phyloP scores from a whole-genome alignment of 1,140 invertebrate species.

The Papilio polytes region DNA sequence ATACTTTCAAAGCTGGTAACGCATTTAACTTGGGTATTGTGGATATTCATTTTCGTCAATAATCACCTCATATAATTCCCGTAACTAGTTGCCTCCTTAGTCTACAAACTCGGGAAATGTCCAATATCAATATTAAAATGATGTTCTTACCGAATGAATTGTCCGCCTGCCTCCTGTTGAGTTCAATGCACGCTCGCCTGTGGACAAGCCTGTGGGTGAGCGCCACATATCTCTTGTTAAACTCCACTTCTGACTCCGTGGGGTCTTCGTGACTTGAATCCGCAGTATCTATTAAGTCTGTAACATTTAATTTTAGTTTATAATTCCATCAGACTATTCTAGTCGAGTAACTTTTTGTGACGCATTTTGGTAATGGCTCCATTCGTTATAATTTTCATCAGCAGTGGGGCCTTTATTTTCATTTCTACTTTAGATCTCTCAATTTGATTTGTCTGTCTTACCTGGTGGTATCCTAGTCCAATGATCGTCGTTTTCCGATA shows the following conservation, averaged over 20 bases:
- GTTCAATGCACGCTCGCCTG: conserved; percentile 95
- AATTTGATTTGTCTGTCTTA: conserved; percentile 40
- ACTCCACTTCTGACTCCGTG: conserved; percentile 94
- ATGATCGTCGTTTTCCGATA: conserved; percentile 72
- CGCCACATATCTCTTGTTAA: conserved; percentile 93
- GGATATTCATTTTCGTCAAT: not conserved
- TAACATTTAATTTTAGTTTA: not conserved
- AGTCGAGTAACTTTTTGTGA: too few relatives aligned
- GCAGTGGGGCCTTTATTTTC: too few relatives aligned
- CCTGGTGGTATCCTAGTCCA: conserved; percentile 66
- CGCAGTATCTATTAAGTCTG: conserved; percentile 60
- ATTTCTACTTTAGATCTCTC: not conserved
- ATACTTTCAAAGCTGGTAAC: too few relatives aligned
- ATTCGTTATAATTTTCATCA: too few relatives aligned
- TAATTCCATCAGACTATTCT: not conserved
- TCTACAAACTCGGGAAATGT: not conserved
- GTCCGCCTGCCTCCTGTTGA: conserved; percentile 93
- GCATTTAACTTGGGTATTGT: not conserved
- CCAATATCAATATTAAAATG: not conserved
- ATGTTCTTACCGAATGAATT: conserved; percentile 90
- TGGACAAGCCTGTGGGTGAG: conserved; percentile 95
- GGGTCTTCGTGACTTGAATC: conserved; percentile 85
- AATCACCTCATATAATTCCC: not conserved
- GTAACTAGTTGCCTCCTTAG: not conserved
- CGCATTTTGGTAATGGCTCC: too few relatives aligned